phyloP scores from a whole-genome alignment of 2,888 invertebrate species.

The Philonicus albiceps region DNA sequence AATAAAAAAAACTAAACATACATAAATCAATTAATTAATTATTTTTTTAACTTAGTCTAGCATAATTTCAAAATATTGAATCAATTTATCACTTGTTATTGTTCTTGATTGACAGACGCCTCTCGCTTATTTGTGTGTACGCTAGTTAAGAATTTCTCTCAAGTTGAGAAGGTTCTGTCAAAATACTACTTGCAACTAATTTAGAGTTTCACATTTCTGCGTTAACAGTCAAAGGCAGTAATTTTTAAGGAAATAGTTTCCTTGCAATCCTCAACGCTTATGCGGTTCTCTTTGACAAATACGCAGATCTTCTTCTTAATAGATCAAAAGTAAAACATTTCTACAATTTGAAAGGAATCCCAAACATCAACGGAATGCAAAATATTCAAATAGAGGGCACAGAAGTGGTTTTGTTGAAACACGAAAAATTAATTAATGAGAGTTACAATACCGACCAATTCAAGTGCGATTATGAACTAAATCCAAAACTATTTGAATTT shows the following conservation, averaged over 20 bases:
- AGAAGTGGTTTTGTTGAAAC: conserved; percentile 54
- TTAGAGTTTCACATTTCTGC: background rate
- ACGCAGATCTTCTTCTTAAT: background rate
- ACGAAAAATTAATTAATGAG: conserved; percentile 54
- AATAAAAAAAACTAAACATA: background rate
- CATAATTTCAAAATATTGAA: too few species aligned
- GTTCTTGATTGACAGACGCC: background rate
- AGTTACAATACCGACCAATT: conserved; percentile 47
- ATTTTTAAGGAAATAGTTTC: background rate
- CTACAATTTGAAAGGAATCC: background rate
- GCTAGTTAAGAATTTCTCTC: background rate
- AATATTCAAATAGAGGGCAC: background rate
- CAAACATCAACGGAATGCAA: background rate
- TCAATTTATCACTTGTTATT: too few species aligned
- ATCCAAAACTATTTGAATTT: conserved; percentile 54
- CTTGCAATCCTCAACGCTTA: background rate
- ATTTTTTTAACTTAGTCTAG: too few species aligned
- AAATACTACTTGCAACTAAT: background rate
- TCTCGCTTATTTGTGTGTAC: background rate
- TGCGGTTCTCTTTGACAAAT: background rate
- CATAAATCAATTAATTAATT: background rate
- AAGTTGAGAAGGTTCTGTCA: background rate
- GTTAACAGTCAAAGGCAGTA: background rate
- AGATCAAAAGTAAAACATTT: background rate
- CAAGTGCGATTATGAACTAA: conserved; percentile 50